A percentile compares a stretch with the other conserved stretches of the same genome.
phyloP scores from a whole-genome alignment of 2,888 invertebrate species.

The Eupithecia insigniata region DNA sequence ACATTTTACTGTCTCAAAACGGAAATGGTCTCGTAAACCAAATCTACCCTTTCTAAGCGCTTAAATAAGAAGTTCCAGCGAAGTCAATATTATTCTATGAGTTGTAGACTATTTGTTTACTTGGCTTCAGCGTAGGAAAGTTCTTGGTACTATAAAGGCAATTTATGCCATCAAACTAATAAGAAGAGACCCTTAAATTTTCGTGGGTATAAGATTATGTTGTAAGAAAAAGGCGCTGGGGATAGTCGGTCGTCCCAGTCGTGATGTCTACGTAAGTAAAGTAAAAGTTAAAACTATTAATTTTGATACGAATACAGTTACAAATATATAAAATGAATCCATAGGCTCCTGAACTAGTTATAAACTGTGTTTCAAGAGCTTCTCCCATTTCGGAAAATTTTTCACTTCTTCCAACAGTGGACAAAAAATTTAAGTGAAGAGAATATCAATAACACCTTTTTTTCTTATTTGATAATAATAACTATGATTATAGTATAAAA shows the following conservation, averaged over 20 bases:
- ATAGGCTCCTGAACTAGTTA: too few relatives aligned
- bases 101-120: slow-evolving; percentile 24
- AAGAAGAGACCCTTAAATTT: not conserved
- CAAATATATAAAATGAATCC: too few relatives aligned
- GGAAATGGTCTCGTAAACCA: slow-evolving; percentile 7
- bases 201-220: not conserved
- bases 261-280: too few relatives aligned
- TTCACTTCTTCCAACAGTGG: too few relatives aligned
- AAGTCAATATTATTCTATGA: slow-evolving; percentile 26
- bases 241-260: not conserved
- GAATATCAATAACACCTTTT: too few relatives aligned
- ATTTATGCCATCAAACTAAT: slow-evolving; percentile 14
- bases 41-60: slow-evolving; percentile 2
- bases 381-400: too few relatives aligned
- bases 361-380: too few relatives aligned
- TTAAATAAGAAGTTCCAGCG: slow-evolving; percentile 7
- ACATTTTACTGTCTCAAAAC: not conserved
- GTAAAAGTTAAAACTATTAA: too few relatives aligned
- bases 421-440: too few relatives aligned
- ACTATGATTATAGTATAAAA: too few relatives aligned
- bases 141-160: slow-evolving; percentile 9
- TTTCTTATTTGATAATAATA: too few relatives aligned
- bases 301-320: too few relatives aligned
- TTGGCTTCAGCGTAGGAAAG: slow-evolving; percentile 2
- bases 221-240: not conserved